Evolutionary conservation across 2,113 vertebrate species (phyloP).

Genomic region (Calyptommatus sinebrachiatus): DNA sequence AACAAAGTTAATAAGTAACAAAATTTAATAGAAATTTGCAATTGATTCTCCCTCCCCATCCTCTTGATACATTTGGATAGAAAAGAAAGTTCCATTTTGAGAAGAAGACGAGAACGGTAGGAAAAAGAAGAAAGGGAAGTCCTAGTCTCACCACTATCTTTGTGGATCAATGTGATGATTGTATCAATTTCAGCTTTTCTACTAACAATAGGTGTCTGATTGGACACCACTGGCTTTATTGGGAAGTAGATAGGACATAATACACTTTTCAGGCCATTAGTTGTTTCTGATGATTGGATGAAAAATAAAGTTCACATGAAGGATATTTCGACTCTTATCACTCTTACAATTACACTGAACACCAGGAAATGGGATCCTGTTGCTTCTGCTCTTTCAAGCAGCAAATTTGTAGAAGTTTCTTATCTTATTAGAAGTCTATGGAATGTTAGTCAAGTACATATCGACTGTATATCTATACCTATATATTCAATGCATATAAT

Average conservation of each 20-base stretch:
- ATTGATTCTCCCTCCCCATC: background rate
- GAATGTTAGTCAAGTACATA: too few relatives aligned
- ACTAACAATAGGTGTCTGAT: conserved; percentile 79
- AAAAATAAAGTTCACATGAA: conserved; percentile 69
- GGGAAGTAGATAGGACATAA: conserved; percentile 73
- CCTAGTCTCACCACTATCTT: conserved; percentile 64
- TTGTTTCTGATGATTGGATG: conserved; percentile 76
- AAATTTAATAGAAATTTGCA: background rate
- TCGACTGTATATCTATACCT: too few relatives aligned
- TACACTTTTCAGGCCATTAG: conserved; percentile 68
- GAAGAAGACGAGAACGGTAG: background rate
- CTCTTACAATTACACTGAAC: conserved; percentile 63
- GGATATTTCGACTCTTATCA: conserved; percentile 68
- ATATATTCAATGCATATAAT: too few relatives aligned
- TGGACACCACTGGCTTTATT: conserved; percentile 76
- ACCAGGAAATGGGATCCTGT: conserved; percentile 61
- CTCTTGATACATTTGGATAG: background rate
- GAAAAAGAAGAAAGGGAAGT: conserved; percentile 42
- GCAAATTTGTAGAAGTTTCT: conserved; percentile 60
- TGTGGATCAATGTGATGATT: conserved; percentile 77
- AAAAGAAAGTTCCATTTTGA: conserved; percentile 5
- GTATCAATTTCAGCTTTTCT: conserved; percentile 80
- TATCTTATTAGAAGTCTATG: conserved; percentile 40
- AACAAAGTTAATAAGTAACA: background rate
- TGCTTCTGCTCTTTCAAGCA: conserved; percentile 54